Percentiles rank a stretch among this genome's conserved stretches.
phyloP scores from a whole-genome alignment of 2,113 vertebrate genomes.

The Lontra canadensis region DNA sequence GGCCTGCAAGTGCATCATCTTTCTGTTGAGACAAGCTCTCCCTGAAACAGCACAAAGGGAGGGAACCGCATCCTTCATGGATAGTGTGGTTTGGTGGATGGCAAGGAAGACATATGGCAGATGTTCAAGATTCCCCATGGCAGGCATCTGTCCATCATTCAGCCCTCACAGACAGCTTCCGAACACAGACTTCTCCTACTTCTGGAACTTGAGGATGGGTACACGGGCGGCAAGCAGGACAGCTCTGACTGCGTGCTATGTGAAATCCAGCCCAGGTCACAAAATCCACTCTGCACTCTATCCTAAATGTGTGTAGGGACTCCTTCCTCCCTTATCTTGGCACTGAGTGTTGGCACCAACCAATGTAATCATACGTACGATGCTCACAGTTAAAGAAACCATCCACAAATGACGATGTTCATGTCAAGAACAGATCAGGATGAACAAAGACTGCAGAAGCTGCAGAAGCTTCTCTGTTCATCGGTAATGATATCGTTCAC shows the following conservation, averaged over 20 bases:
- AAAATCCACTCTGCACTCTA: neutral
- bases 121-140: neutral
- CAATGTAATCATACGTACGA: neutral
- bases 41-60: neutral
- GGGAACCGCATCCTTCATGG: neutral
- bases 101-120: neutral
- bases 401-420: neutral
- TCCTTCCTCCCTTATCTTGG: neutral
- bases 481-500: neutral
- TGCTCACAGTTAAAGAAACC: neutral
- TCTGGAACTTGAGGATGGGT: neutral
- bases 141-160: neutral
- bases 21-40: neutral
- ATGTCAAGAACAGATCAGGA: neutral
- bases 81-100: neutral
- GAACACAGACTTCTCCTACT: neutral
- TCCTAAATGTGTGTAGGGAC: neutral
- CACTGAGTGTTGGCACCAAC: neutral
- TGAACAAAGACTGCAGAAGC: neutral
- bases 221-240: neutral
- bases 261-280: neutral
- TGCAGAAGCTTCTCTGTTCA: no score
- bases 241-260: neutral
- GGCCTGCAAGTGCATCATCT: neutral
- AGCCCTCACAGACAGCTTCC: neutral